phyloP scores from a whole-genome alignment of 2,113 vertebrate genomes.

The Indri indri region DNA sequence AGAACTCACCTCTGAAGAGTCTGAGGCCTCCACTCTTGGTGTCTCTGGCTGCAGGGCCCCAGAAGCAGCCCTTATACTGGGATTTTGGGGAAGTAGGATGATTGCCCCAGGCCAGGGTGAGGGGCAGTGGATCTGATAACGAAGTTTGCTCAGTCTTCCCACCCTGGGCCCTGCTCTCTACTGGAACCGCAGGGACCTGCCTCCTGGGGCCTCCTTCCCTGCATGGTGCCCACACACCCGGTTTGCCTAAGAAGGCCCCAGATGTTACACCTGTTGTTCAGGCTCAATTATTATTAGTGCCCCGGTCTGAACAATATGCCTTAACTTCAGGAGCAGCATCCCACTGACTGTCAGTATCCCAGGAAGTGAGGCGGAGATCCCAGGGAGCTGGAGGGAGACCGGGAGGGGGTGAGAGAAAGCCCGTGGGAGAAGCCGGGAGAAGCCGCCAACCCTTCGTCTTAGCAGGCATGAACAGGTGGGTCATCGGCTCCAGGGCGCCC shows the following conservation, averaged over 20 bases:
- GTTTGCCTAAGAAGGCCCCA: background rate
- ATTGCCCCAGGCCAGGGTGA: constrained; percentile 35
- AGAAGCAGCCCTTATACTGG: constrained; percentile 22
- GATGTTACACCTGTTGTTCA: background rate
- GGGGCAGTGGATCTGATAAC: background rate
- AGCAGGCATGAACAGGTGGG: background rate
- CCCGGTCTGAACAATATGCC: background rate
- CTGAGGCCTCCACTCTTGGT: background rate
- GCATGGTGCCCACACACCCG: rapidly evolving
- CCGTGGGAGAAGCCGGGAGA: background rate
- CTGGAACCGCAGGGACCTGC: background rate
- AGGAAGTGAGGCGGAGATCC: background rate
- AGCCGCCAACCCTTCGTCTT: background rate
- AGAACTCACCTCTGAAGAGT: background rate
- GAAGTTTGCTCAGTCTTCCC: background rate
- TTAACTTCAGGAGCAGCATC: background rate
- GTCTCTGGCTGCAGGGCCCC: background rate
- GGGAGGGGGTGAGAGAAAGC: rapidly evolving
- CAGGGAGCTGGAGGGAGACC: background rate
- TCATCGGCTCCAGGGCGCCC: too few relatives aligned
- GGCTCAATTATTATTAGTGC: too few relatives aligned
- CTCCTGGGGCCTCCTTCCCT: background rate
- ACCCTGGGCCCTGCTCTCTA: background rate
- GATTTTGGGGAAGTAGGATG: constrained; percentile 51
- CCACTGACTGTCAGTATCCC: background rate